Evolutionary conservation across 2,888 invertebrate species (phyloP), one percentile per base, ranked within the genome.

Genomic region (Caradrina kadenii): DNA sequence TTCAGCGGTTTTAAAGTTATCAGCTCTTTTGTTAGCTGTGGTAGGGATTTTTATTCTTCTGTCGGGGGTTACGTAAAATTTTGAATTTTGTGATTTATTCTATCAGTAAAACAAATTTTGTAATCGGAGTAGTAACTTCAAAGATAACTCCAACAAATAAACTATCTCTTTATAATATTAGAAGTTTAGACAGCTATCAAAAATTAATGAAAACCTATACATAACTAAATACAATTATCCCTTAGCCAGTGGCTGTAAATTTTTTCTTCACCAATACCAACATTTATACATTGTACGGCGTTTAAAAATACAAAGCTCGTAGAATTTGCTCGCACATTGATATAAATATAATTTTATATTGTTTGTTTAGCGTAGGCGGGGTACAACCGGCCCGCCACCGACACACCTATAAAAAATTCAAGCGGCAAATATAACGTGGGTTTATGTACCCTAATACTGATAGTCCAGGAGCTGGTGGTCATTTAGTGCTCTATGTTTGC

Each of bases 271-370:
- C 21, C n/a, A 54, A 72, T 54, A 35, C 45, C 45, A 10, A 62
- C 21, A 58, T 71, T 58, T 19, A 31, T 72, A 50, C n/a, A 35
- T 49, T 56, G n/a, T 21, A 8, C 6, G 48, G 66, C 19, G 11
- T 64, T 62, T 59, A 64, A 62, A 76, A 75, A 65, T 52, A 74
- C 48, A 68, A 26, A 63, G 55, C 19, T 48, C 42, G 22, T 58
- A 60, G 19, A 76, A 70, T 68, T 64, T 67, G 64, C 45, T 54
- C 61, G 45, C 10, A n/a, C 63, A 54, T 76, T 75, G 62, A 76
- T 62, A 76, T 67, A 64, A 76, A 80, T 65, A 72, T 58, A 54
- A 63, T 66, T 76, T 67, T 61, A 67, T 61, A 73, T 54, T 75
- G 65, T 68, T 64, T 65, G 67, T 21, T 35, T 53, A 53, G 64